These are phyloP conservation scores for Eueremaeus valkanovi DNA, from an alignment of 2,888 invertebrate genomes.

Conservation along the genomic window DNA sequence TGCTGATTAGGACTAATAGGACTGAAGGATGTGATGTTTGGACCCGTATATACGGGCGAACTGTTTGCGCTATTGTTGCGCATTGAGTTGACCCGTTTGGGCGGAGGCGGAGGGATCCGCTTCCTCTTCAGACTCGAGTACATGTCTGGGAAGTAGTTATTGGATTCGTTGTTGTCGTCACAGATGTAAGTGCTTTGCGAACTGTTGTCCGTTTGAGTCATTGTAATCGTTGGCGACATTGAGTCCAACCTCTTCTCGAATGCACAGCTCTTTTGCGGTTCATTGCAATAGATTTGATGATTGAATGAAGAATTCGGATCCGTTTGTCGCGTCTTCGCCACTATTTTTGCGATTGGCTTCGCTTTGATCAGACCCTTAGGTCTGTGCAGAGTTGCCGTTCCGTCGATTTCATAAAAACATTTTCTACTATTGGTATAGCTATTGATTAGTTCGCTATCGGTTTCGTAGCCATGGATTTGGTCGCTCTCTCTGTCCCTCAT, in stretches of 20 bases:
- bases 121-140: slow-evolving; percentile 49
- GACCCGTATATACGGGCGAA: slow-evolving; percentile 15
- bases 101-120: slow-evolving; percentile 56
- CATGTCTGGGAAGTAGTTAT: neutral
- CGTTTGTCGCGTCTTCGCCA: slow-evolving; percentile 44
- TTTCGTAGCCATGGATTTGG: slow-evolving; percentile 32
- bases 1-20: slow-evolving; percentile 39
- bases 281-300: neutral
- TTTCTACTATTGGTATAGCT: slow-evolving; percentile 23
- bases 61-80: slow-evolving; percentile 21
- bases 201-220: neutral
- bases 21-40: neutral
- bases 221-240: too few relatives aligned
- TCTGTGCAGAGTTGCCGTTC: slow-evolving; percentile 71
- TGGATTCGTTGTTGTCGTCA: slow-evolving; percentile 34
- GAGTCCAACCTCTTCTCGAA: slow-evolving; percentile 1
- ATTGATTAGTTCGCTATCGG: slow-evolving; percentile 28
- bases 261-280: neutral
- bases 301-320: slow-evolving; percentile 29
- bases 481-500: slow-evolving; percentile 43
- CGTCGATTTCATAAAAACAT: slow-evolving; percentile 43
- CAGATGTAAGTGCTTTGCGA: neutral
- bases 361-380: slow-evolving; percentile 75
- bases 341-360: slow-evolving; percentile 71
- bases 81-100: slow-evolving; percentile 51